Percentiles rank a stretch among this genome's conserved stretches.
Conservation (phyloP, 1,140 invertebrate genomes). For the Drosophila malerkotliana region DNA sequence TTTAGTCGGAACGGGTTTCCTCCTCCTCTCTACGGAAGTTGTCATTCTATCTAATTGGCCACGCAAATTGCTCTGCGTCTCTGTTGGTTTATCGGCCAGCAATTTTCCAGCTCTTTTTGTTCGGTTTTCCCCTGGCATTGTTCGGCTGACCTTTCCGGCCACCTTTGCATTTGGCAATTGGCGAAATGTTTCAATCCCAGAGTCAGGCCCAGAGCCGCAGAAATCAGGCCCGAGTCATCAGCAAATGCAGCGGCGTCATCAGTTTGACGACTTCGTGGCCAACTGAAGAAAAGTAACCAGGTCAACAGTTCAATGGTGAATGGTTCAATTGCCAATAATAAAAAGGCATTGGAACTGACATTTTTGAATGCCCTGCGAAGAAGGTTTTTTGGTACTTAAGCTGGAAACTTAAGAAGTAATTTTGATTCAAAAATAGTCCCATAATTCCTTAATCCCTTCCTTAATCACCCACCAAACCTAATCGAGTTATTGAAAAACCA, state of each 20-base stretch:
- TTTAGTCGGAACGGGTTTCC: slow-evolving; percentile 36
- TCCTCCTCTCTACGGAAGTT: slow-evolving; percentile 31
- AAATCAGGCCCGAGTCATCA: slow-evolving; percentile 63
- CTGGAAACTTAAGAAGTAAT: background rate
- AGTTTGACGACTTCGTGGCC: slow-evolving; percentile 60
- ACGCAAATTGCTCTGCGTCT: slow-evolving; percentile 36
- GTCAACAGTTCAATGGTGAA: slow-evolving; percentile 70
- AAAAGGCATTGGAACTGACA: slow-evolving; percentile 55
- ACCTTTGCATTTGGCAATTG: slow-evolving; percentile 63
- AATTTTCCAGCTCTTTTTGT: slow-evolving; percentile 32
- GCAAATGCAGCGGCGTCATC: slow-evolving; percentile 30
- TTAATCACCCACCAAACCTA: background rate
- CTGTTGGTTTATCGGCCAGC: slow-evolving; percentile 9
- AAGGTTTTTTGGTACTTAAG: slow-evolving; percentile 1
- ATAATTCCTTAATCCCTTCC: background rate
- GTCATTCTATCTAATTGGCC: slow-evolving; percentile 44
- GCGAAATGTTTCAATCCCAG: slow-evolving; percentile 72
- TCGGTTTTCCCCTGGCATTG: slow-evolving; percentile 32
- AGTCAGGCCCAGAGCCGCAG: slow-evolving; percentile 34
- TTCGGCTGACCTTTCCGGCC: slow-evolving; percentile 31
- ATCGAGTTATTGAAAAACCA: slow-evolving; percentile 15
- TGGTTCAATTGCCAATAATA: slow-evolving; percentile 23
- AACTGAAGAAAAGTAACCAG: slow-evolving; percentile 58
- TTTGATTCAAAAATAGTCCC: background rate
- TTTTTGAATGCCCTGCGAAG: slow-evolving; percentile 43